A percentile compares a stretch with the other conserved stretches of the same genome.
phyloP scores from a whole-genome alignment of 1,140 invertebrate genomes.

The Pseudachorutes palmiensis region DNA sequence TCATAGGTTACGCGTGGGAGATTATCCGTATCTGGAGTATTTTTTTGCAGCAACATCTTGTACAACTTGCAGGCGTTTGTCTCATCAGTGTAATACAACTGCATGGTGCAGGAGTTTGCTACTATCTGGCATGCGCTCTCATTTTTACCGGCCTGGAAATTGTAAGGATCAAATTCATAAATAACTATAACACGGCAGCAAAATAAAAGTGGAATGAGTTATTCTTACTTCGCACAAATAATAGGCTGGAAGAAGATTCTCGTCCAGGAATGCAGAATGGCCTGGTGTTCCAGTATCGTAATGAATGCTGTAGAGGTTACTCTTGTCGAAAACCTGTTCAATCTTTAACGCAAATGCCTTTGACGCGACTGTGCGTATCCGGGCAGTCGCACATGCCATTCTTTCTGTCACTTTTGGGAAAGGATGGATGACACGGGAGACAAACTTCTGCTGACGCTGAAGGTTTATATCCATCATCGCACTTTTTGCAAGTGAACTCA shows the following conservation, averaged over 20 bases:
- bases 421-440: slow-evolving; percentile 43
- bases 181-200: neutral
- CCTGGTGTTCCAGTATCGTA: slow-evolving; percentile 41
- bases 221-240: slow-evolving; percentile 49
- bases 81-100: slow-evolving; percentile 50
- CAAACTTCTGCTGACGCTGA: slow-evolving; percentile 43
- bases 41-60: slow-evolving; percentile 42
- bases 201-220: neutral
- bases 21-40: slow-evolving; percentile 41
- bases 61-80: slow-evolving; percentile 48
- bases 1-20: slow-evolving; percentile 52
- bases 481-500: slow-evolving; percentile 49
- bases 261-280: slow-evolving; percentile 48
- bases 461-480: slow-evolving; percentile 44
- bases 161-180: neutral
- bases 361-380: slow-evolving; percentile 38
- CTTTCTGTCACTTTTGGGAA: neutral
- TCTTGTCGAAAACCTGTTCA: slow-evolving; percentile 40
- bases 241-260: slow-evolving; percentile 45
- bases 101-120: slow-evolving; percentile 60
- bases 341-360: slow-evolving; percentile 45
- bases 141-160: slow-evolving; percentile 46
- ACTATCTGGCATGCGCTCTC: slow-evolving; percentile 56
- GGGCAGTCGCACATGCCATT: slow-evolving; percentile 39
- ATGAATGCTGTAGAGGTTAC: slow-evolving; percentile 42